Evolutionary conservation across 1,140 invertebrate genomes (phyloP).

Genomic region (Zaprionus kolodkinae): DNA sequence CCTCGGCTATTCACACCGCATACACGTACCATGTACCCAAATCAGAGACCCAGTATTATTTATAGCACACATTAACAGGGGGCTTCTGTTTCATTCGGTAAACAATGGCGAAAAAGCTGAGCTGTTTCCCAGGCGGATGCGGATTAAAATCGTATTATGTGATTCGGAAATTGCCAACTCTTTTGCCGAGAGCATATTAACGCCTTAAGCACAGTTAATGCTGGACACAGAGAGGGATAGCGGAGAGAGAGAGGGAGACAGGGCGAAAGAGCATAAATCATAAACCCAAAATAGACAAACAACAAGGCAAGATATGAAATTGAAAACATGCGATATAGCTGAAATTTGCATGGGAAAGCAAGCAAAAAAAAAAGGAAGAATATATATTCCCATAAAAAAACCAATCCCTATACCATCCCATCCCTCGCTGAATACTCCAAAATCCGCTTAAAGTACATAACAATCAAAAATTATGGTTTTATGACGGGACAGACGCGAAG

Average conservation of each 20-base stretch:
- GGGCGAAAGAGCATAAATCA: constrained; percentile 60
- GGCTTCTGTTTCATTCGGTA: constrained; percentile 13
- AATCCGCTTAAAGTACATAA: constrained; percentile 72
- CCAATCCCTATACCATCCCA: background rate
- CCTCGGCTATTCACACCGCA: background rate
- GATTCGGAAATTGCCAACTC: constrained; percentile 65
- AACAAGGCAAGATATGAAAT: constrained; percentile 56
- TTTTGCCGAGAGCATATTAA: constrained; percentile 68
- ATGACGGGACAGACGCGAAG: constrained; percentile 53
- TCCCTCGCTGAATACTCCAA: background rate
- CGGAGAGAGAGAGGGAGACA: background rate
- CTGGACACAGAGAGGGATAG: background rate
- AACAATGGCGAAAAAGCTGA: constrained; percentile 26
- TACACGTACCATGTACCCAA: background rate
- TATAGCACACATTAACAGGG: constrained; percentile 53
- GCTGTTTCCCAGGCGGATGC: constrained; percentile 30
- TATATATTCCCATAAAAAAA: constrained; percentile 10
- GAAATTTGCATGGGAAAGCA: constrained; percentile 55
- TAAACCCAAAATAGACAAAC: constrained; percentile 51
- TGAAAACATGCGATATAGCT: constrained; percentile 51
- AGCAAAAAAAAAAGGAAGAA: background rate
- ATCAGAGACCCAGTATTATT: constrained; percentile 29
- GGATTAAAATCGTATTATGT: constrained; percentile 74
- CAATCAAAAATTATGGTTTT: constrained; percentile 74
- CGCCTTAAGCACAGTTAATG: constrained; percentile 69